Conservation (phyloP, 2,888 invertebrate genomes). For the Perdita meconis region DNA sequence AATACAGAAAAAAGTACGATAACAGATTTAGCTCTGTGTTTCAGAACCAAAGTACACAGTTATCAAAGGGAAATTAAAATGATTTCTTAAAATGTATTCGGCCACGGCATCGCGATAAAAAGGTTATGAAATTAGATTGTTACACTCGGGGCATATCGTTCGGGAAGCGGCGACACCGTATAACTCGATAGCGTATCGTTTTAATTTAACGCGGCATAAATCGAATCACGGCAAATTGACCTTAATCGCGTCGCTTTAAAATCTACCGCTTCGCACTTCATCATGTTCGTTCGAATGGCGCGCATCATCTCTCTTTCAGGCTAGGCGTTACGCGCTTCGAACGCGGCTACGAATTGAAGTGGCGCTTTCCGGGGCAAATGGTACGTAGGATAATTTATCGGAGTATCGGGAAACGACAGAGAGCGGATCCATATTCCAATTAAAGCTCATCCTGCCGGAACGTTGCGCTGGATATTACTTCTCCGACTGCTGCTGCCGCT, state of each 20-base stretch:
- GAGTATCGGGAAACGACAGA: constrained; percentile 82
- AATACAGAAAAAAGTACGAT: too few relatives aligned
- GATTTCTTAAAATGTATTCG: too few relatives aligned
- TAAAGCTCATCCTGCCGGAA: constrained; percentile 83
- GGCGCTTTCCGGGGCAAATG: constrained; percentile 79
- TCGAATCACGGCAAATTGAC: constrained; percentile 64
- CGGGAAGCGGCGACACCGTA: not conserved
- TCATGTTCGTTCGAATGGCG: constrained; percentile 58
- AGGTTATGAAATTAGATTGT: not conserved
- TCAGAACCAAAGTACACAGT: too few relatives aligned
- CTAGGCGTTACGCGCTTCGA: constrained; percentile 68
- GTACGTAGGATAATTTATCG: constrained; percentile 83
- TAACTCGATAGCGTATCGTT: constrained; percentile 44
- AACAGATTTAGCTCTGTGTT: too few relatives aligned
- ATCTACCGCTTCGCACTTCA: constrained; percentile 56
- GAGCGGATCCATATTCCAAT: constrained; percentile 84
- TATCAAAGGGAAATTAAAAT: too few relatives aligned
- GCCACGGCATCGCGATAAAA: too few relatives aligned
- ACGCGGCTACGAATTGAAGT: constrained; percentile 69
- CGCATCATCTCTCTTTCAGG: constrained; percentile 64
- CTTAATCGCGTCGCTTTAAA: constrained; percentile 64
- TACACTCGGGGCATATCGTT: not conserved
- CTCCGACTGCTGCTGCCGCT: constrained; percentile 68
- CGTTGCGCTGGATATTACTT: constrained; percentile 77
- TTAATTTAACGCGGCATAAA: constrained; percentile 49